Base-by-base conservation (phyloP, 2,888 invertebrate genomes). In the Uropetala carovei region DNA sequence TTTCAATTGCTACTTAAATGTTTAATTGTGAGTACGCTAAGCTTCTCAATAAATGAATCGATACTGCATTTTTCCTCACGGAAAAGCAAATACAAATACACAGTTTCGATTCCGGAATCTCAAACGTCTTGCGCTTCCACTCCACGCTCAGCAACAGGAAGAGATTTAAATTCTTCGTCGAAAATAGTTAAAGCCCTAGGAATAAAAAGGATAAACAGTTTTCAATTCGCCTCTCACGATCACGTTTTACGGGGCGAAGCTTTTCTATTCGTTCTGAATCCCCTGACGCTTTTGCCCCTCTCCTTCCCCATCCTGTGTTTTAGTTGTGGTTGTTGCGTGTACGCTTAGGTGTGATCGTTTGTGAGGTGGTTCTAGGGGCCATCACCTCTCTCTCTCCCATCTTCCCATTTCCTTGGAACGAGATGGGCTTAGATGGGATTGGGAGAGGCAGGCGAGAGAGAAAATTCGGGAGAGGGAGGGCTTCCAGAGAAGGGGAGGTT, bases 141-240 rank as follows among this genome's bases (percentile, higher is more conserved):
- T 27, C 22, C 22, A n/a, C n/a, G n/a, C 68, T 14, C 27, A 13
- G 75, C 16, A 22, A 0, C 75, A n/a, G 75, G 27, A 75, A 22
- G 27, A 27, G 75, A 75, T 75, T 75, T 75, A 27, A 75, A 75
- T 27, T 22, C 75, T 27, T 14, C 75, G 22, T 13, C 75, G 75
- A 75, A 75, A 75, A 27, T 27, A 75, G 75, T 10, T 27, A 68
- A 68, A 68, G 4, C 0, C 68, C 16, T 7, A 68, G 1, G 13
- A 75, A 75, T 10, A 27, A 22, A 75, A 75, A 3, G 11, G 8
- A 27, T 1, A n/a, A 68, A 18, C n/a, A n/a, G 75, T 75, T 75
- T 75, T 75, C 75, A 75, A 75, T 75, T 75, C 75, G 27, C 75
- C 75, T 27, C 75, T 75, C 27, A 68, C 64, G 64, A 64, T n/a